Evolutionary conservation across 2,888 invertebrate genomes (phyloP).

Genomic region (Electrophaes corylata): DNA sequence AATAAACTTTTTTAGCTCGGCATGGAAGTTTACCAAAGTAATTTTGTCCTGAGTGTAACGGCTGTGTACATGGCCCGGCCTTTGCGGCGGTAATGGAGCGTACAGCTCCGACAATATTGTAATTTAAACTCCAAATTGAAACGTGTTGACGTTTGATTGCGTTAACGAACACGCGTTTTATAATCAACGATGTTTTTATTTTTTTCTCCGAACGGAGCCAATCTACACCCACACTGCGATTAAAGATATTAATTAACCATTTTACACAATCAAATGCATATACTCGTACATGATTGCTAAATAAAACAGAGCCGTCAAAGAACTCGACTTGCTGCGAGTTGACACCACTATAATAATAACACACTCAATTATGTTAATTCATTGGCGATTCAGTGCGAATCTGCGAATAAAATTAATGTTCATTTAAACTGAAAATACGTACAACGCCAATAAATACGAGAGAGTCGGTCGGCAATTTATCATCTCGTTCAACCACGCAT

Average conservation of each 20-base stretch:
- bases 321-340: constrained; percentile 50
- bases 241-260: constrained; percentile 2
- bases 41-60: constrained; percentile 41
- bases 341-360: constrained; percentile 67
- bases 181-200: constrained; percentile 33
- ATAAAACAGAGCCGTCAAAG: constrained; percentile 49
- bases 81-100: constrained; percentile 47
- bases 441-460: constrained; percentile 73
- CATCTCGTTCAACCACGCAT: constrained; percentile 69
- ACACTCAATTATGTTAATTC: constrained; percentile 79
- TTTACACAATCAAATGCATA: constrained; percentile 30
- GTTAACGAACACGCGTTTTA: constrained; percentile 38
- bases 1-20: constrained; percentile 38
- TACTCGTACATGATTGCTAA: constrained; percentile 30
- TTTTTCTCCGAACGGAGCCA: constrained; percentile 18
- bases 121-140: constrained; percentile 48
- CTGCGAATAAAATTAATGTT: constrained; percentile 80
- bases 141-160: constrained; percentile 43
- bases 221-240: constrained; percentile 28
- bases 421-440: constrained; percentile 78
- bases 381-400: constrained; percentile 75
- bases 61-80: constrained; percentile 40
- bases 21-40: constrained; percentile 41
- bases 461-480: constrained; percentile 70
- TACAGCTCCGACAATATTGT: constrained; percentile 46